Evolutionary conservation across 2,113 vertebrate species (phyloP), one percentile per base, ranked within the genome.

Genomic region (Microtus ochrogaster): DNA sequence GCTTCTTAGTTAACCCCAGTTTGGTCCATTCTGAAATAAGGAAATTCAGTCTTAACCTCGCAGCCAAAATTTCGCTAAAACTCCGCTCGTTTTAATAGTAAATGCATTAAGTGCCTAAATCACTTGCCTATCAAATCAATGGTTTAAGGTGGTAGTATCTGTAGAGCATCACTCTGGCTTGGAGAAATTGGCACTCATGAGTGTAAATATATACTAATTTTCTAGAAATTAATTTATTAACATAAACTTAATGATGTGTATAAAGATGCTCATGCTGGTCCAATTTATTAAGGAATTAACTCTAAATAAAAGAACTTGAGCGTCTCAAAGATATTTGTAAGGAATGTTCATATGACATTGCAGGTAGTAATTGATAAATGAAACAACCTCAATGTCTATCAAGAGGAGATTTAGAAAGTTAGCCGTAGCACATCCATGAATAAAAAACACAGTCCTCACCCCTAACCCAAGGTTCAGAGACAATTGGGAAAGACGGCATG

Each of bases 1-100:
- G 76, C 58, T 52, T 94, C 87, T 65, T 76, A 90, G n/a, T 81
- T 26, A 72, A 92, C 52, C 14, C 89, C 36, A 87, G 36, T 88
- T 78, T 90, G 22, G 58, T 83, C 63, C 26, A 63, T 91, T 91
- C 3, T 89, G 49, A 97, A 89, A 92, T 68, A 94, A 94, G 26
- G 2, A 92, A 89, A 30, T 78, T 22, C 7, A 47, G 44, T 84
- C 72, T 91, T 72, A 55, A 95, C 70, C 94, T 94, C 4, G 70
- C 30, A 73, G 30, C 47, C 76, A 90, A 97, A 94, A 84, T 28
- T 89, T 33, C 17, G 90, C 84, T 84, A 82, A 39, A 41, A 89
- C 39, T 30, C 4, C 41, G 39, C 61, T 68, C 55, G 55, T 84
- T 76, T 93, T 81, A 83, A 74, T 52, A 74, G 55, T 36, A 41